A percentile compares a stretch with the other conserved stretches of the same genome.
phyloP scores from a whole-genome alignment of 2,888 invertebrate genomes.

The Lutraria lutraria region DNA sequence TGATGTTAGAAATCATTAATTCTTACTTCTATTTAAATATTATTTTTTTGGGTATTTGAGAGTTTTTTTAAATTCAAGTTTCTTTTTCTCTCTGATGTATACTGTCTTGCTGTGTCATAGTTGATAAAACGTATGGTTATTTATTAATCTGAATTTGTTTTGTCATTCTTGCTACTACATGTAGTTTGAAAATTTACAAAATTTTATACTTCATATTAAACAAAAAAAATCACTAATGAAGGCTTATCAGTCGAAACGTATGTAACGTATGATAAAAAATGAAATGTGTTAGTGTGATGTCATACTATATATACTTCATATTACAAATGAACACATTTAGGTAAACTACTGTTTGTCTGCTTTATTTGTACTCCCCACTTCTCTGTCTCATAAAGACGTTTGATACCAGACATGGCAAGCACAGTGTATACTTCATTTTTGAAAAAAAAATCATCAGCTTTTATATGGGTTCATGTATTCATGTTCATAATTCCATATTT shows the following conservation, averaged over 20 bases:
- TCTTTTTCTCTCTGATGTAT: not conserved
- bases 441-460: not conserved
- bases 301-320: not conserved
- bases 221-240: too few species aligned
- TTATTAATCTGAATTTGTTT: not conserved
- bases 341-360: too few species aligned
- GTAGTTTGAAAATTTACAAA: not conserved
- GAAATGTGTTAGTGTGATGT: too few species aligned
- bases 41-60: not conserved
- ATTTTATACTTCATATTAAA: not conserved
- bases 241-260: too few species aligned
- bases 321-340: too few species aligned
- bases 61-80: not conserved
- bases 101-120: constrained; percentile 10
- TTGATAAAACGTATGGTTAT: not conserved
- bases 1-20: not conserved
- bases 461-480: not conserved
- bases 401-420: not conserved
- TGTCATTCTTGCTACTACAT: not conserved
- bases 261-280: too few species aligned
- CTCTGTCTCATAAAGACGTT: not conserved
- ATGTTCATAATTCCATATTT: constrained; percentile 4
- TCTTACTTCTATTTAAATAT: not conserved
- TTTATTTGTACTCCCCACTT: too few species aligned
- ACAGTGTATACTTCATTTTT: not conserved